Base-by-base conservation (phyloP, 2,888 invertebrate genomes). In the Philaethria dido region DNA sequence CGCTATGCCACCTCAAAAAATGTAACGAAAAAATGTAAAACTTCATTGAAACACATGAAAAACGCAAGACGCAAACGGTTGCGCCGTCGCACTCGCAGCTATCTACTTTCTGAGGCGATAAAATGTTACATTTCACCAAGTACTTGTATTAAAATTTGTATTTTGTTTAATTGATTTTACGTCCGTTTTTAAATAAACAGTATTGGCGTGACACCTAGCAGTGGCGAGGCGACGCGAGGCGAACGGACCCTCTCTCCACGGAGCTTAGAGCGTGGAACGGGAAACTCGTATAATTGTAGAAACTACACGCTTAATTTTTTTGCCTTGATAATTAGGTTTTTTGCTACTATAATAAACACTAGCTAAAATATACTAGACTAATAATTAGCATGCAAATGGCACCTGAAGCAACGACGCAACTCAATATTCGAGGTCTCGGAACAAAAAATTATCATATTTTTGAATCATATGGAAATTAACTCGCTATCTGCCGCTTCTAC, bases 381-480 rank as follows among this genome's bases (percentile, higher is more conserved):
- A 71, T 66, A 68, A 73, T 73, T 73, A 72, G 67, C 68, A 73
- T 73, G 73, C 71, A 73, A 73, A 73, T 73, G 70, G 70, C 67
- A 57, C 59, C 62, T 48, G 64, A 66, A 52, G 44, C 64, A 69
- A 63, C 55, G 69, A 69, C 69, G 69, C 67, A 69, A 66, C 64
- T 62, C 63, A 65, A 62, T 62, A 59, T 39, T 61, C 69, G 65
- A 66, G 69, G 62, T 68, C 67, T 63, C 36, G 39, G 62, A 65
- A 67, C 70, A 73, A 73, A 73, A 73, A 72, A 62, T 72, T 73
- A 73, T 73, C 73, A 67, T 67, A 69, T 69, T 72, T 67, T 72
- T 52, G 72, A 67, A 72, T 74, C 73, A 64, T 59, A 64, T 61
- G 62, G 47, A 45, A 42, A 63, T 48, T 47, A 62, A 62, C 63